Conservation (phyloP, 1,140 invertebrate genomes). For the Psilanteris sp. region DNA sequence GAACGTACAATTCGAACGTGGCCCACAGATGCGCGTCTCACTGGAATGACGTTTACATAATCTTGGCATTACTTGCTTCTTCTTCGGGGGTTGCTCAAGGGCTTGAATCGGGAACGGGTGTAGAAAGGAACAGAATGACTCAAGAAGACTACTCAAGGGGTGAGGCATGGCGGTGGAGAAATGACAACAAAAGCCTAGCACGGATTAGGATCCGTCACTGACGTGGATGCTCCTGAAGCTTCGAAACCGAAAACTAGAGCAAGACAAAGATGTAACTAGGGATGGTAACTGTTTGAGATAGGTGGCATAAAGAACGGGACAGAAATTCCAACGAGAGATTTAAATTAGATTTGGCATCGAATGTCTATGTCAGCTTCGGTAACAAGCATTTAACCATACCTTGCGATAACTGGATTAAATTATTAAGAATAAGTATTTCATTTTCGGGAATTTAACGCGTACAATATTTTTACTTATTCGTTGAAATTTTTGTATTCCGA, state of each 20-base stretch:
- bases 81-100: conserved; percentile 67
- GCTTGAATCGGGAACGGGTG: conserved; percentile 62
- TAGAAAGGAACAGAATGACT: conserved; percentile 65
- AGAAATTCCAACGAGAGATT: conserved; percentile 39
- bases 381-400: conserved; percentile 21
- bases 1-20: conserved; percentile 70
- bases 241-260: conserved; percentile 53
- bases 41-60: conserved; percentile 77
- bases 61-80: conserved; percentile 76
- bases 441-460: too few species aligned
- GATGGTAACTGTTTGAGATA: conserved; percentile 18
- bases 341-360: conserved; percentile 47
- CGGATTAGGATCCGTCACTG: conserved; percentile 70
- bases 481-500: too few species aligned
- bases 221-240: conserved; percentile 50
- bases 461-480: too few species aligned
- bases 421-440: too few species aligned
- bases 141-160: conserved; percentile 58
- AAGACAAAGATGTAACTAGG: conserved; percentile 32
- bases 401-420: background rate
- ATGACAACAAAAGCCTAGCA: conserved; percentile 70
- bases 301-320: conserved; percentile 37
- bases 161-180: conserved; percentile 50
- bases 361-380: conserved; percentile 22
- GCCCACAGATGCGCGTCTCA: conserved; percentile 71